A percentile compares a stretch with the other conserved stretches of the same genome.
Conservation (phyloP, 2,888 invertebrate species). For the Cerceris rybyensis region DNA sequence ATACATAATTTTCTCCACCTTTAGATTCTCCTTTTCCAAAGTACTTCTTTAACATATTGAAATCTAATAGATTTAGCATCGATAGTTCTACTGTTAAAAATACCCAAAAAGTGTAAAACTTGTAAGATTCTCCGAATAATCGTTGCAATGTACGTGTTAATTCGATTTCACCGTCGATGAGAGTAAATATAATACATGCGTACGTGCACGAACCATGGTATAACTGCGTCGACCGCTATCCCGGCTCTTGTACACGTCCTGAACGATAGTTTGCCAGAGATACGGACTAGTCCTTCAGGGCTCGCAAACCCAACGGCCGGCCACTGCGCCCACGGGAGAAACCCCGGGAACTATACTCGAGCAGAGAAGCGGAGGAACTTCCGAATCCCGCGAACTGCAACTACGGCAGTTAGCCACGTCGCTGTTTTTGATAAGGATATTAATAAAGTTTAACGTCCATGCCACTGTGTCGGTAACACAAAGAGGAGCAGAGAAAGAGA, state of each 20-base stretch:
- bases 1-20: too few species aligned
- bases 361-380: constrained; percentile 63
- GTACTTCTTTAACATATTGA: too few species aligned
- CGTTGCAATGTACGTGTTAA: constrained; percentile 25
- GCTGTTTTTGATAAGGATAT: constrained; percentile 78
- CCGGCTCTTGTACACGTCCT: constrained; percentile 60
- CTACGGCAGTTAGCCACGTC: constrained; percentile 69
- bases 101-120: too few species aligned
- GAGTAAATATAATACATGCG: constrained; percentile 24
- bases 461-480: constrained; percentile 11
- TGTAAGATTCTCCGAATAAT: not conserved
- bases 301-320: constrained; percentile 75
- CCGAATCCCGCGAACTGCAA: constrained; percentile 71
- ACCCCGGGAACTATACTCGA: constrained; percentile 64
- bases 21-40: too few species aligned
- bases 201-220: constrained; percentile 24
- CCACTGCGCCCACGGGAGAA: constrained; percentile 78
- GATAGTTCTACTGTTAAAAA: too few species aligned
- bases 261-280: constrained; percentile 75
- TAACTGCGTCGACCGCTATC: constrained; percentile 59
- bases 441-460: constrained; percentile 74
- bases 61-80: too few species aligned
- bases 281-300: constrained; percentile 77
- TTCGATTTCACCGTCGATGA: constrained; percentile 30
- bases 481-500: not conserved